Evolutionary conservation across 2,113 vertebrate genomes (phyloP).

Genomic region (Equus przewalskii): DNA sequence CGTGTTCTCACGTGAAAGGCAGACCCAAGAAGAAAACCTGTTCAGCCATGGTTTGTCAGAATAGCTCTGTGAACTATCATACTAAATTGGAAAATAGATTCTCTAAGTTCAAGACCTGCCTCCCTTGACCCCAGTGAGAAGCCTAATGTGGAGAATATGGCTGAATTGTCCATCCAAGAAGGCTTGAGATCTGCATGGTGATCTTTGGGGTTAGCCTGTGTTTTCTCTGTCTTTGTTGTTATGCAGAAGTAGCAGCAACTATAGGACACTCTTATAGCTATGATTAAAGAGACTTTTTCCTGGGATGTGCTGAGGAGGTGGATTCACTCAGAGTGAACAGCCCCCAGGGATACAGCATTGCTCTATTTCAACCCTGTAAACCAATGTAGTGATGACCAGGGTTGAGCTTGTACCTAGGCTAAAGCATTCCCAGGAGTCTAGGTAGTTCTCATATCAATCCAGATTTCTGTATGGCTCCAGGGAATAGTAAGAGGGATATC

Average conservation of each 20-base stretch:
- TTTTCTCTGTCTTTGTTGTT: conserved; percentile 7
- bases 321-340: neutral
- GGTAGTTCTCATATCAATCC: neutral
- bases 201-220: neutral
- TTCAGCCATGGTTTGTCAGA: neutral
- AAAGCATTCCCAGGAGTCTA: neutral
- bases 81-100: conserved; percentile 26
- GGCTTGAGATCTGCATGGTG: neutral
- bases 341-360: neutral
- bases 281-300: neutral
- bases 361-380: neutral
- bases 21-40: neutral
- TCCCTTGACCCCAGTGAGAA: neutral
- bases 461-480: neutral
- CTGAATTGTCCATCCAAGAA: neutral
- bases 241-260: neutral
- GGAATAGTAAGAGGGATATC: neutral
- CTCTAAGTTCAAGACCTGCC: neutral
- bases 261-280: neutral
- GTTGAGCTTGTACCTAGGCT: neutral
- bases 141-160: neutral
- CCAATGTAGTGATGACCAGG: neutral
- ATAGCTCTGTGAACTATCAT: neutral
- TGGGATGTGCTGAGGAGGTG: neutral
- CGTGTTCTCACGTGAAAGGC: neutral